A percentile compares a stretch with the other conserved stretches of the same genome.
These are phyloP conservation scores for Phaethornis superciliosus DNA, from an alignment of 2,113 vertebrate genomes.

Conservation along the genomic window DNA sequence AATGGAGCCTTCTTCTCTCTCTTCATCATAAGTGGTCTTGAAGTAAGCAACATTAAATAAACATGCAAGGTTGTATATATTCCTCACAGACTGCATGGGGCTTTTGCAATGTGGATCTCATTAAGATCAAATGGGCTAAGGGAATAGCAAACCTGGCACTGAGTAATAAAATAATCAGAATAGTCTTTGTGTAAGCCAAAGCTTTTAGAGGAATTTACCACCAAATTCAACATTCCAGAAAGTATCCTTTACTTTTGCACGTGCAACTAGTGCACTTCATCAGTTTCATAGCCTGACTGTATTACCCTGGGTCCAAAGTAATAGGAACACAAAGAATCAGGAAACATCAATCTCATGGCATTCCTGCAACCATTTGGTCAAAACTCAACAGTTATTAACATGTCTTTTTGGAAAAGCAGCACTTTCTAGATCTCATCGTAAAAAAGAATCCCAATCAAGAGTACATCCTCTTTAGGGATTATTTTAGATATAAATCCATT, in stretches of 20 bases:
- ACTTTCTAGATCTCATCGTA: not conserved
- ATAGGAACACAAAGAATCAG: not conserved
- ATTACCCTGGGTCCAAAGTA: not conserved
- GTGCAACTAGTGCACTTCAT: not conserved
- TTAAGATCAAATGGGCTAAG: slow-evolving; percentile 40
- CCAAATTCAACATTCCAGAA: not conserved
- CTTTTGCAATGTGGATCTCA: slow-evolving; percentile 26
- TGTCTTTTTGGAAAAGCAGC: not conserved
- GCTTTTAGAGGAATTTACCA: slow-evolving; percentile 20
- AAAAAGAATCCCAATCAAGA: not conserved
- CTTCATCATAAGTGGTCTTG: slow-evolving; percentile 9
- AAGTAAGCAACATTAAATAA: slow-evolving; percentile 60
- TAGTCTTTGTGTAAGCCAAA: not conserved
- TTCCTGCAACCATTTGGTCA: not conserved
- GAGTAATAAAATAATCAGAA: slow-evolving; percentile 15
- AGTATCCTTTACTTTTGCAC: not conserved
- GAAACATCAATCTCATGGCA: not conserved
- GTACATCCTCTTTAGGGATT: not conserved
- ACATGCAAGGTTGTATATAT: slow-evolving; percentile 28
- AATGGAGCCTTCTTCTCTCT: slow-evolving; percentile 29
- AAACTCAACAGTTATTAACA: not conserved
- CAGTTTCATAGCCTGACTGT: not conserved
- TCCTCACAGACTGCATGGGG: not conserved
- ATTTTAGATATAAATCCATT: not conserved
- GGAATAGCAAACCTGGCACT: slow-evolving; percentile 6